Evolutionary conservation across 2,113 vertebrate genomes (phyloP).

Genomic region (Galbula dea): DNA sequence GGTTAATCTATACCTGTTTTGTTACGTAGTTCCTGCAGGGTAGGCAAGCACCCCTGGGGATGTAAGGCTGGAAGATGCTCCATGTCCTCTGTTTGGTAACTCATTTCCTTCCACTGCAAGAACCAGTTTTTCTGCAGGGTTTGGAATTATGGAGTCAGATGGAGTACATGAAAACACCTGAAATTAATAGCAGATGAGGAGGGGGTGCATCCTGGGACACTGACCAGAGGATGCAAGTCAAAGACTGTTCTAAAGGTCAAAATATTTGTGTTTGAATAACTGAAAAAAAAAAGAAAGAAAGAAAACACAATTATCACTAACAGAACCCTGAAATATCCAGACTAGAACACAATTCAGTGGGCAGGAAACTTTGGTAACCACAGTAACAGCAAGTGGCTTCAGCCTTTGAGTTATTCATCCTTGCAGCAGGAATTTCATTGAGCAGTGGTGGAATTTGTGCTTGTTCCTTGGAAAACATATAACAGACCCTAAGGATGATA

Average conservation of each 20-base stretch:
- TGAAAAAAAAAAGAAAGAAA: background rate
- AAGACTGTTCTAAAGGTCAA: background rate
- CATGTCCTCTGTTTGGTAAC: background rate
- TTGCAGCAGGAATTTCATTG: background rate
- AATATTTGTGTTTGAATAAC: background rate
- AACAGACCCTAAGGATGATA: background rate
- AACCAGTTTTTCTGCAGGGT: background rate
- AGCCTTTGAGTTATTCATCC: background rate
- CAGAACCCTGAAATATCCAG: background rate
- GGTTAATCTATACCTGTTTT: background rate
- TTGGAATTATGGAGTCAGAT: background rate
- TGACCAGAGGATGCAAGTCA: background rate
- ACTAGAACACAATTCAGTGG: background rate
- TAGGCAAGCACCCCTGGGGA: fast-evolving
- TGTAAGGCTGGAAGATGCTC: background rate
- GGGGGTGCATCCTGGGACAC: fast-evolving
- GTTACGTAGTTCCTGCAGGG: background rate
- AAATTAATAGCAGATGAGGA: background rate
- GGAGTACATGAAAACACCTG: background rate
- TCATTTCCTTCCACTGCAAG: background rate
- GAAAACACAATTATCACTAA: background rate
- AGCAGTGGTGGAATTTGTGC: background rate
- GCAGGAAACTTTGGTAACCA: background rate
- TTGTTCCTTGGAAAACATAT: background rate
- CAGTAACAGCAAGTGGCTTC: background rate